Percentiles rank a stretch among this genome's conserved stretches.
Evolutionary conservation across 2,888 invertebrate species (phyloP).

Genomic region (Drosophila sordidapex): DNA sequence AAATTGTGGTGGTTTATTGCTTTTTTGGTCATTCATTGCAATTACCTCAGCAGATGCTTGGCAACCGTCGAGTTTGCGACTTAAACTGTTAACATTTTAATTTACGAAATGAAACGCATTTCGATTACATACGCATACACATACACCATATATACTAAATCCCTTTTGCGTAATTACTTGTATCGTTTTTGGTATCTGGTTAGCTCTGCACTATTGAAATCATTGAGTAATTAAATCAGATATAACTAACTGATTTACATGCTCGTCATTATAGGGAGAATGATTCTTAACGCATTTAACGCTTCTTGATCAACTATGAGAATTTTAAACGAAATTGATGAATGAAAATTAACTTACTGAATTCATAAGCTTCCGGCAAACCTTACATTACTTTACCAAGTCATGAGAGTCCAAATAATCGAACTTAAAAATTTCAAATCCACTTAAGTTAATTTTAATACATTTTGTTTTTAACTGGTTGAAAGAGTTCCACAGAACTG

Average conservation of each 20-base stretch:
- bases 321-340: neutral
- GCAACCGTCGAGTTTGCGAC: constrained; percentile 20
- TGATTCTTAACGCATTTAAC: constrained; percentile 2
- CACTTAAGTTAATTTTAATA: neutral
- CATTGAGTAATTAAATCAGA: constrained; percentile 32
- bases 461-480: neutral
- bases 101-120: constrained; percentile 50
- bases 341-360: neutral
- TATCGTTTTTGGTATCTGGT: constrained; percentile 28
- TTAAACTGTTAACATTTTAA: constrained; percentile 48
- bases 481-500: too few relatives aligned
- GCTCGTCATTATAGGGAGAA: neutral
- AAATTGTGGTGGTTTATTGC: constrained; percentile 37
- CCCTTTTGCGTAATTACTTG: constrained; percentile 3
- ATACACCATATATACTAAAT: constrained; percentile 7
- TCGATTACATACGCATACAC: constrained; percentile 43
- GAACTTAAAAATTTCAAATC: neutral
- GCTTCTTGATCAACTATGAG: neutral
- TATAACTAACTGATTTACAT: constrained; percentile 3
- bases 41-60: constrained; percentile 15
- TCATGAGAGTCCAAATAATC: too few relatives aligned
- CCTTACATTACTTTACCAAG: neutral
- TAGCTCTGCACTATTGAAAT: constrained; percentile 9
- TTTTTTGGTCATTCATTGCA: constrained; percentile 32
- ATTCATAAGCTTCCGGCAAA: neutral